Percentiles rank a stretch among this genome's conserved stretches.
These are phyloP conservation scores for Eidolon dupreanum DNA, from an alignment of 2,797 vertebrate genomes.

Conservation along the genomic window DNA sequence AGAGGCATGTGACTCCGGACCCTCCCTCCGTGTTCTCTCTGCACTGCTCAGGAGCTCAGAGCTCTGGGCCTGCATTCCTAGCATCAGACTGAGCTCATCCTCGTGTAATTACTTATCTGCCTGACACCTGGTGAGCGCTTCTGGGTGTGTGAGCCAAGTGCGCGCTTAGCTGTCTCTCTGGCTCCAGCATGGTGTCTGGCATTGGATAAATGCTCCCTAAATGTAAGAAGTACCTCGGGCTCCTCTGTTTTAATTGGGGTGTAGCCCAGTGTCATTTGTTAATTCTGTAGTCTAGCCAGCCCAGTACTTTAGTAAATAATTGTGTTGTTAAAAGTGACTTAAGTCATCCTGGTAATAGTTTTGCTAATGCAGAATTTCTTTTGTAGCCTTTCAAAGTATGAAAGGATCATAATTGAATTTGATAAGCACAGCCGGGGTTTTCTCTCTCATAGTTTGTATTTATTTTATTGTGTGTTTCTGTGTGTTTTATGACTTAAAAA, in stretches of 20 bases:
- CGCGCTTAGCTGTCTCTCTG: not conserved
- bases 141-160: not conserved
- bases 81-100: not conserved
- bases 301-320: not conserved
- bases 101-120: not conserved
- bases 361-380: not conserved
- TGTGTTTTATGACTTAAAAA: not conserved
- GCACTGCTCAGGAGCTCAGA: not conserved
- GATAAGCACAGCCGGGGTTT: not conserved
- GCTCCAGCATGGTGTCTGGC: not conserved
- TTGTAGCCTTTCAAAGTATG: not conserved
- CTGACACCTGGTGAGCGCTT: not conserved
- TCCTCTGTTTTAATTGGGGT: not conserved
- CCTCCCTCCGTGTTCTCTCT: not conserved
- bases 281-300: not conserved
- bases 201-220: not conserved
- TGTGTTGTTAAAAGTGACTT: not conserved
- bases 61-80: not conserved
- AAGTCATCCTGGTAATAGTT: not conserved
- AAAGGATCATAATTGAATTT: conserved; percentile 5
- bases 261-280: not conserved
- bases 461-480: not conserved
- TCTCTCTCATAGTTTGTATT: not conserved
- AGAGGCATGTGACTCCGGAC: not conserved
- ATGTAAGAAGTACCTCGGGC: not conserved